Percentiles rank a stretch among this genome's conserved stretches.
phyloP scores from a whole-genome alignment of 2,113 vertebrate genomes.

The Lagopus leucura region DNA sequence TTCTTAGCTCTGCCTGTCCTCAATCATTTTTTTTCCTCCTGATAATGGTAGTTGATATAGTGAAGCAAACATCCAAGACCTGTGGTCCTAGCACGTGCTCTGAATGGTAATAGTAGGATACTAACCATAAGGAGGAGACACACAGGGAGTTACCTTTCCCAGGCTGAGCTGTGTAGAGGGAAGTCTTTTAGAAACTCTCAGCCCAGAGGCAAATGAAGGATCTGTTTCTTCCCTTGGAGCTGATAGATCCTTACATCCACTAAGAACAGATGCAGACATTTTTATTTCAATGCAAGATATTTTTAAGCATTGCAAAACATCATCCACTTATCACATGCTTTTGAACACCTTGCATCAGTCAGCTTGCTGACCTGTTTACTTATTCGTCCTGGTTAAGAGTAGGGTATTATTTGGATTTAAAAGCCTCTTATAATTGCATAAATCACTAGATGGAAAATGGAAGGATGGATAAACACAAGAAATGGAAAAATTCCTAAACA shows the following conservation, averaged over 20 bases:
- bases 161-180: not conserved
- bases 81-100: not conserved
- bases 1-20: not conserved
- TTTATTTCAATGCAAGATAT: not conserved
- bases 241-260: accelerated
- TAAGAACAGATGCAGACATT: not conserved
- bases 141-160: not conserved
- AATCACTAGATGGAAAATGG: not conserved
- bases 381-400: not conserved
- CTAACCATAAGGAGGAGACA: not conserved
- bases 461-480: not conserved
- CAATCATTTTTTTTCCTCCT: not conserved
- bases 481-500: not conserved
- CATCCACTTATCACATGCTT: not conserved
- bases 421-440: not conserved
- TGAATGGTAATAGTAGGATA: not conserved
- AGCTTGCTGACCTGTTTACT: not conserved
- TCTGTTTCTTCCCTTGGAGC: not conserved
- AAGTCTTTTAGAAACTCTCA: not conserved
- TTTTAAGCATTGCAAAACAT: not conserved
- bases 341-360: not conserved
- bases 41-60: not conserved
- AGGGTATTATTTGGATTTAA: not conserved
- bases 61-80: not conserved
- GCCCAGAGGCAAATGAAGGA: not conserved